Base-by-base conservation (phyloP, 2,888 invertebrate species). In the Ectemnius lituratus region DNA sequence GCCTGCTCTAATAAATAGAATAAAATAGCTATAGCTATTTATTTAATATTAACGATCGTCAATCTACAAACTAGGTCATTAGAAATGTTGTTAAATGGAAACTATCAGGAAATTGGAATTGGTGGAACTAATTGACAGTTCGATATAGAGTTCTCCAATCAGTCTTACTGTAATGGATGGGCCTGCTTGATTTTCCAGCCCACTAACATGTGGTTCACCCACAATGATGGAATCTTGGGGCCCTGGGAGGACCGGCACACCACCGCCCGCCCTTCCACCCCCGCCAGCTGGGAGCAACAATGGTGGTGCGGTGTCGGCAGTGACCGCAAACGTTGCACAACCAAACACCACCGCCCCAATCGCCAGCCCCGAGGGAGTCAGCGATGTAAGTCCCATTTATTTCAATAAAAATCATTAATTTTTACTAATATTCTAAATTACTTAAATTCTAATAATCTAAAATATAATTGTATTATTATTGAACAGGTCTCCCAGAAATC, bases 171-270 rank as follows among this genome's bases (percentile, higher is more conserved):
- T 76, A 73, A 77, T 70, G 76, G 76, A 73, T 14, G 27, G 20
- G 45, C 14, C 47, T 69, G 27, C 57, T 67, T 60, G 80, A 62
- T 77, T 71, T 77, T 70, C 16, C 84, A 93, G 93, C 83, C 93
- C 93, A 75, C 86, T 93, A 86, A 93, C 92, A 86, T 92, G 92
- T 85, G 92, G 91, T 80, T 92, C 92, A 46, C 92, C 92, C 57
- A 92, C 92, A 67, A 92, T 92, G 79, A 91, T 92, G 91, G 92
- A 92, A 80, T 91, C 92, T 66, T 90, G 90, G 90, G 88, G 89
- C 64, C 84, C 86, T 69, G 86, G 85, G 70, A 87, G 87, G 75
- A 87, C 87, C 67, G 89, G 87, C 61, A 86, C 87, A 46, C 88
- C 87, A 60, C 88, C 88, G 63, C 86, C 86, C 62, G 75, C 86